Conservation (phyloP, 2,888 invertebrate species). For the Scrobipalpa atriplicella region DNA sequence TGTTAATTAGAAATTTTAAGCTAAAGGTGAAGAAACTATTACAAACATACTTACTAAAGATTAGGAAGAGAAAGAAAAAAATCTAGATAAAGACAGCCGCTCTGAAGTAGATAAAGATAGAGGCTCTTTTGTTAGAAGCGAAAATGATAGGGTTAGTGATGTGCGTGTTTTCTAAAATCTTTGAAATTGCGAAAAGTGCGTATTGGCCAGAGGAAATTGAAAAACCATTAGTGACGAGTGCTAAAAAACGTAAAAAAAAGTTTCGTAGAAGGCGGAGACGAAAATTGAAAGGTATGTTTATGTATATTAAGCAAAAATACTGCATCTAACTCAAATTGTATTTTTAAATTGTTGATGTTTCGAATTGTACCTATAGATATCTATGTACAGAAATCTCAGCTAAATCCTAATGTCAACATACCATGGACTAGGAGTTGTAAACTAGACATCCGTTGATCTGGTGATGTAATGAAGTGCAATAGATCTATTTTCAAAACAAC, state of each 20-base stretch:
- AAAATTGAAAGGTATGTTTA: constrained; percentile 41
- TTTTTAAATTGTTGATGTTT: too few relatives aligned
- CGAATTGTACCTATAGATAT: too few relatives aligned
- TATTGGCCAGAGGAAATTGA: constrained; percentile 38
- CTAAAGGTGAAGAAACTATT: constrained; percentile 38
- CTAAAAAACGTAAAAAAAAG: constrained; percentile 38
- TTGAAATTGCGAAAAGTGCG: constrained; percentile 53
- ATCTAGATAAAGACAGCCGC: constrained; percentile 25
- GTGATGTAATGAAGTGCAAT: constrained; percentile 43
- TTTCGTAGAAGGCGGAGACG: constrained; percentile 44
- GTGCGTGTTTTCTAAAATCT: constrained; percentile 62
- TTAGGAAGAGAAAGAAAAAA: constrained; percentile 58
- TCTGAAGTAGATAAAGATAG: not conserved
- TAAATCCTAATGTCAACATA: not conserved
- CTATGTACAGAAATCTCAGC: not conserved
- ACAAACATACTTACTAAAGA: constrained; percentile 44
- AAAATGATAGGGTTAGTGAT: constrained; percentile 69
- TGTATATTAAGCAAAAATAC: not conserved
- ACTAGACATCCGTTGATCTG: not conserved
- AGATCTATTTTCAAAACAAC: constrained; percentile 22
- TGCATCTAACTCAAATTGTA: too few relatives aligned
- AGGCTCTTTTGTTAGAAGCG: constrained; percentile 32
- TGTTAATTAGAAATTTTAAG: constrained; percentile 36
- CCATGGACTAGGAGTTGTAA: constrained; percentile 34
- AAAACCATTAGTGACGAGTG: constrained; percentile 23